Base-by-base conservation (phyloP, 2,797 vertebrate genomes). In the Micromesistius poutassou region DNA sequence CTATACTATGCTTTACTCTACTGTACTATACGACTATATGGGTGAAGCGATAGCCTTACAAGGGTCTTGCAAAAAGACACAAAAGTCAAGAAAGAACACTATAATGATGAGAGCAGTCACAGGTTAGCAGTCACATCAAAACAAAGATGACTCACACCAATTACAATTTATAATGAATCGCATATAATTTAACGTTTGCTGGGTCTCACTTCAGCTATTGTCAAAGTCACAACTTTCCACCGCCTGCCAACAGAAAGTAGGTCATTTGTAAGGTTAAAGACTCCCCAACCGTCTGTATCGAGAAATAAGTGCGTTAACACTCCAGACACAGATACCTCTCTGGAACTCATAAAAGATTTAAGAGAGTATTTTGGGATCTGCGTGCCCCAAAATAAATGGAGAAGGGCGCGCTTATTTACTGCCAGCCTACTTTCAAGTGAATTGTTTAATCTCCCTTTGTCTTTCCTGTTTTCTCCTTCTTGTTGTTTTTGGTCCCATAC, bases 281-380 rank as follows among this genome's bases (percentile, higher is more conserved):
- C 85, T 89, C 78, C 79, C 55, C 62, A n/a, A 25, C 80, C 76
- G 79, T 86, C 86, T 90, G 87, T 89, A 87, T 82, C 4, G 72
- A 87, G 81, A 88, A 92, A 86, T 88, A 89, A 90, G 84, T 68
- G 78, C 88, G 84, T 86, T 85, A 87, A 90, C 87, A 81, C 84
- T 84, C 78, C 82, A 91, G 90, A 92, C 84, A 91, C 81, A 90
- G 89, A 91, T 85, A 86, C 85, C 83, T 86, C 86, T 76, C 82
- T 87, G 87, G 82, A 86, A 88, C 90, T 93, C 92, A 93, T 93
- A 84, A 93, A 93, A 93, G 79, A 92, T 94, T 91, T 92, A 92
- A 82, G 79, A 76, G 83, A 77, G 88, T 93, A 93, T 93, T 94
- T 93, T 91, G 80, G 88, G 90, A 90, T 84, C 87, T 79, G 83